These are phyloP conservation scores for Perodicticus potto DNA, from an alignment of 2,797 vertebrate genomes.

Conservation along the genomic window DNA sequence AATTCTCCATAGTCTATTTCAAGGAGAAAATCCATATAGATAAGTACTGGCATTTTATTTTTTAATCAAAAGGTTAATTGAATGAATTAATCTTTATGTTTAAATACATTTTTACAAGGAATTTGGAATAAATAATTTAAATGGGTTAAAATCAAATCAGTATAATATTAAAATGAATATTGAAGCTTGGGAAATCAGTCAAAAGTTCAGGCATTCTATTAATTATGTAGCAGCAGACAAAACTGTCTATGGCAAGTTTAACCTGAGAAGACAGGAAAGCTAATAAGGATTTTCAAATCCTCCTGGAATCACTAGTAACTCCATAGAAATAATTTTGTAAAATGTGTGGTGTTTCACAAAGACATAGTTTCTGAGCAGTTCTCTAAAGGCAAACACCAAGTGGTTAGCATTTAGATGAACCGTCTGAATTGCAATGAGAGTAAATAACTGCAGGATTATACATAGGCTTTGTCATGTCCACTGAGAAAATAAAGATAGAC, in stretches of 20 bases:
- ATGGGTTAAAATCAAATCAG: slow-evolving; percentile 68
- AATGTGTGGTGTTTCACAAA: slow-evolving; percentile 56
- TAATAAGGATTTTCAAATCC: slow-evolving; percentile 59
- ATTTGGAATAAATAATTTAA: slow-evolving; percentile 76
- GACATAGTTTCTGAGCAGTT: slow-evolving; percentile 66
- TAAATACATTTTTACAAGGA: slow-evolving; percentile 71
- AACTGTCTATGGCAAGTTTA: slow-evolving; percentile 73
- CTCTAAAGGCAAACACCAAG: slow-evolving; percentile 60
- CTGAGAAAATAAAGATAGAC: slow-evolving; percentile 62
- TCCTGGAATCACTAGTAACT: background rate
- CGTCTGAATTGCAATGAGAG: slow-evolving; percentile 54
- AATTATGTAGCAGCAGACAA: slow-evolving; percentile 74
- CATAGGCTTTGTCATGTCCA: background rate
- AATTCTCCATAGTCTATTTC: slow-evolving; percentile 72
- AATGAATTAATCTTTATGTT: slow-evolving; percentile 79
- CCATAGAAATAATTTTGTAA: slow-evolving; percentile 57
- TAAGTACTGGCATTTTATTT: slow-evolving; percentile 74
- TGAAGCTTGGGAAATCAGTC: slow-evolving; percentile 67
- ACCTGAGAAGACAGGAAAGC: slow-evolving; percentile 69
- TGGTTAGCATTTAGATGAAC: slow-evolving; percentile 60
- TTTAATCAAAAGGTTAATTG: slow-evolving; percentile 82
- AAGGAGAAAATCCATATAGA: slow-evolving; percentile 73
- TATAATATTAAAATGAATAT: slow-evolving; percentile 67
- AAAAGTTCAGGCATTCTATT: slow-evolving; percentile 70
- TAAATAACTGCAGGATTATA: slow-evolving; percentile 58